Base-by-base conservation (phyloP, 2,888 invertebrate genomes). In the Lysandra coridon region DNA sequence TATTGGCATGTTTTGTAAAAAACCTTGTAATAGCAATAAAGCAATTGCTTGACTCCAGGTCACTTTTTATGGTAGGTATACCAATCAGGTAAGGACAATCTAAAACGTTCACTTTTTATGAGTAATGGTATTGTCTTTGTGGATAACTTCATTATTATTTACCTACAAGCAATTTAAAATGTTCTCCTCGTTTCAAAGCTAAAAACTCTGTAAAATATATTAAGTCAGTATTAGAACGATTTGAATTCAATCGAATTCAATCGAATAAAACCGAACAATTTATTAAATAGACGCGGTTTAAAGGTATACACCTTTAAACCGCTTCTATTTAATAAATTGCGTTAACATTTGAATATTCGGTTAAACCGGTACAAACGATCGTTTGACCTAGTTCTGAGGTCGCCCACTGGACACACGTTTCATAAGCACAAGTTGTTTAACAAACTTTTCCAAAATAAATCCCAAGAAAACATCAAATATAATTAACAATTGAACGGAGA, bases 241-340 rank as follows among this genome's bases (percentile, higher is more conserved):
- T 64, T 4, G 23, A 64, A 64, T 64, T 30, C 10, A 62, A 10
- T 64, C 30, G 3, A 7, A 0, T 12, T 12, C 30, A 69, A 33
- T 33, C 69, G 14, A 69, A 69, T 69, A 69, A 33, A 69, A 30
- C 33, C 30, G 33, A 69, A 69, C 17, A 69, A 69, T 69, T 69
- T 69, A 69, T 17, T 37, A 14, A 69, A 69, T 69, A 14, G 14
- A 69, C 5, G 12, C 14, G 33, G 69, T 69, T 33, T 69, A 33
- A 33, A 69, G 17, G 69, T 64, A 30, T 69, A 37, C n/a, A n/a
- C n/a, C n/a, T n/a, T n/a, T n/a, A n/a, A n/a, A n/a, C n/a, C n/a
- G n/a, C n/a, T n/a, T n/a, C n/a, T n/a, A n/a, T n/a, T n/a, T n/a
- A n/a, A n/a, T 69, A 37, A 69, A 69, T 69, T 69, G 33, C 69